Evolutionary conservation across 2,888 invertebrate species (phyloP).

Genomic region (Argyresthia albistria): DNA sequence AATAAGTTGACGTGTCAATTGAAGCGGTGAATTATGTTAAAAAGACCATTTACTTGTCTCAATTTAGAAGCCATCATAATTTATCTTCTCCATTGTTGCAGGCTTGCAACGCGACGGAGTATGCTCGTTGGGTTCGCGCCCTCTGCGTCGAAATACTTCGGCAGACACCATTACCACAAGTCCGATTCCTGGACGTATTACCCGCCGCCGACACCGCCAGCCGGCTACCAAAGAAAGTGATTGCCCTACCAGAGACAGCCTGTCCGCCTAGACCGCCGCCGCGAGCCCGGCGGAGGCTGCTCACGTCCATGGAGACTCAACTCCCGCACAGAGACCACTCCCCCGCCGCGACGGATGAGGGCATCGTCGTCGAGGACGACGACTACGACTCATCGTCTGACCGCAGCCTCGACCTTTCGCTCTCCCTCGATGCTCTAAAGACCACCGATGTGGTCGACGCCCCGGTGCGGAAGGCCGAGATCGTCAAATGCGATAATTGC

Average conservation of each 20-base stretch:
- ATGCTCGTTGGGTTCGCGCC: slow-evolving; percentile 82
- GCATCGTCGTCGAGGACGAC: slow-evolving; percentile 68
- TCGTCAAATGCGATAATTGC: slow-evolving; percentile 61
- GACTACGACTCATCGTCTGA: slow-evolving; percentile 71
- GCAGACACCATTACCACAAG: slow-evolving; percentile 80
- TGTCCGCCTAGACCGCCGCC: slow-evolving; percentile 56
- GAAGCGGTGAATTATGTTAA: not conserved
- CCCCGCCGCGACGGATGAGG: slow-evolving; percentile 65
- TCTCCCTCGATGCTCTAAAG: slow-evolving; percentile 64
- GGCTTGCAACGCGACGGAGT: slow-evolving; percentile 79
- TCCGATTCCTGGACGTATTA: slow-evolving; percentile 80
- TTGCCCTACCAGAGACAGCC: slow-evolving; percentile 40
- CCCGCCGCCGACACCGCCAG: slow-evolving; percentile 70
- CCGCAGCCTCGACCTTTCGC: slow-evolving; percentile 64
- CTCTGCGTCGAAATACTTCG: slow-evolving; percentile 82
- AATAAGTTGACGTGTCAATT: no score
- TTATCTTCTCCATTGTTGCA: slow-evolving; percentile 52
- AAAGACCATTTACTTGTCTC: not conserved
- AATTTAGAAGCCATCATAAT: slow-evolving; percentile 2
- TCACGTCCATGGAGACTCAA: slow-evolving; percentile 50
- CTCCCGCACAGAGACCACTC: slow-evolving; percentile 55
- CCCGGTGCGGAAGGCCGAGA: slow-evolving; percentile 49
- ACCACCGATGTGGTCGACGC: slow-evolving; percentile 53
- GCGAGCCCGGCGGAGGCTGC: slow-evolving; percentile 50
- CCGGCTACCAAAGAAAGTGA: slow-evolving; percentile 49